A percentile compares a stretch with the other conserved stretches of the same genome.
Evolutionary conservation across 1,140 invertebrate genomes (phyloP).

Genomic region (Heliconius congener): DNA sequence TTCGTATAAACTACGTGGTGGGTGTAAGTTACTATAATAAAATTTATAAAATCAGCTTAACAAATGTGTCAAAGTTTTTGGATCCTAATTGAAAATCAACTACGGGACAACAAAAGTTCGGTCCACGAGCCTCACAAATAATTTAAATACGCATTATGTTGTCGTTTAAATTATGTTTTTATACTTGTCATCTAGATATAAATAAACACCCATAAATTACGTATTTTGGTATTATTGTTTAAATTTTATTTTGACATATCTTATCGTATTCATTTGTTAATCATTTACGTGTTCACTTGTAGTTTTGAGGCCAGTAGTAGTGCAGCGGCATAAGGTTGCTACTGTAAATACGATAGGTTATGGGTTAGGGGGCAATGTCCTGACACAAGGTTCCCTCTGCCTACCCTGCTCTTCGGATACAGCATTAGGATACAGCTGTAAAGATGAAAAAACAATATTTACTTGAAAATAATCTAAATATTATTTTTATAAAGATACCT

Average conservation of each 20-base stretch:
- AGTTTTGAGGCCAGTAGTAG: too few relatives aligned
- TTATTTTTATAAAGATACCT: not conserved
- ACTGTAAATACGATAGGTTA: too few relatives aligned
- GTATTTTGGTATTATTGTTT: not conserved
- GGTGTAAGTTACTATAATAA: not conserved
- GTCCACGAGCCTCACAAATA: not conserved
- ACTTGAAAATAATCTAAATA: not conserved
- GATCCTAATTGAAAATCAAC: conserved; percentile 65
- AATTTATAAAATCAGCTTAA: conserved; percentile 43
- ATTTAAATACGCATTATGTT: conserved; percentile 7
- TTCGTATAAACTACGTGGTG: too few relatives aligned
- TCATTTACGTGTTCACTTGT: not conserved
- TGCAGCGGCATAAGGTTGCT: too few relatives aligned
- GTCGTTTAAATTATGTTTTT: not conserved
- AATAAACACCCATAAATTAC: not conserved
- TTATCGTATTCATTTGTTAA: conserved; percentile 1
- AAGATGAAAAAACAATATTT: too few relatives aligned
- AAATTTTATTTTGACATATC: not conserved
- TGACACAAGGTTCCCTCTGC: too few relatives aligned
- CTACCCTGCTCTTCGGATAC: too few relatives aligned
- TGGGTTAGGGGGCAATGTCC: too few relatives aligned
- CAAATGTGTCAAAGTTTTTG: conserved; percentile 58
- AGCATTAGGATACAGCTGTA: too few relatives aligned
- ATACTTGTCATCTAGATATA: not conserved
- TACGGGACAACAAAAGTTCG: conserved; percentile 36